Evolutionary conservation across 2,113 vertebrate species (phyloP).

Genomic region (Turnix velox): DNA sequence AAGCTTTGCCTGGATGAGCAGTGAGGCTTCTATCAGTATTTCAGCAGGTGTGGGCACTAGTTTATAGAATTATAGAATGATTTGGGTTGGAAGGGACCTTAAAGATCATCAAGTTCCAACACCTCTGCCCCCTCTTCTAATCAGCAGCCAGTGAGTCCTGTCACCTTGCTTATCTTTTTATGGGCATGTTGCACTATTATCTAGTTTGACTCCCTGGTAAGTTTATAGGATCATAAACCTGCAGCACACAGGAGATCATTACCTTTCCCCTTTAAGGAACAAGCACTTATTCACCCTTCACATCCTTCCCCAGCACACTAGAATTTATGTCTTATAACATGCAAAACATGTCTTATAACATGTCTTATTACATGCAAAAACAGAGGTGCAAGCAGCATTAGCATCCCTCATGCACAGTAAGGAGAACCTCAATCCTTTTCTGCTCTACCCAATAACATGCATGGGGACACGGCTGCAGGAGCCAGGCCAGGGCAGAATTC

Average conservation of each 20-base stretch:
- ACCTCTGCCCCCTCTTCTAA: too few relatives aligned
- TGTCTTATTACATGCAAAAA: neutral
- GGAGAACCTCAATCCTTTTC: neutral
- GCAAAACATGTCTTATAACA: too few relatives aligned
- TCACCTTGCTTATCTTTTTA: neutral
- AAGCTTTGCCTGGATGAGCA: too few relatives aligned
- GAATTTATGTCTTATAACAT: neutral
- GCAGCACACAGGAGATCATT: neutral
- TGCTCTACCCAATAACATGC: fast-evolving
- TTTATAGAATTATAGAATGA: too few relatives aligned
- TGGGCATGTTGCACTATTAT: fast-evolving
- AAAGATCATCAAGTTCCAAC: too few relatives aligned
- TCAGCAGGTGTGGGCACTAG: fast-evolving
- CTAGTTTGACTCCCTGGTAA: neutral
- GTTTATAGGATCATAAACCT: neutral
- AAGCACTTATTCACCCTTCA: neutral
- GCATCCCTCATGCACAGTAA: neutral
- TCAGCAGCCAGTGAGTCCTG: too few relatives aligned
- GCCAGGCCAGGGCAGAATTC: neutral
- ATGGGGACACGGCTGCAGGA: fast-evolving
- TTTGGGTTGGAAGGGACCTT: too few relatives aligned
- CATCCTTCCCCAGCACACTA: neutral
- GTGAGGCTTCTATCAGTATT: neutral
- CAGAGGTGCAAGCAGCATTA: neutral
- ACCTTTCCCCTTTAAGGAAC: neutral